phyloP scores from a whole-genome alignment of 2,888 invertebrate genomes.

The Torymus aiolomorphi region DNA sequence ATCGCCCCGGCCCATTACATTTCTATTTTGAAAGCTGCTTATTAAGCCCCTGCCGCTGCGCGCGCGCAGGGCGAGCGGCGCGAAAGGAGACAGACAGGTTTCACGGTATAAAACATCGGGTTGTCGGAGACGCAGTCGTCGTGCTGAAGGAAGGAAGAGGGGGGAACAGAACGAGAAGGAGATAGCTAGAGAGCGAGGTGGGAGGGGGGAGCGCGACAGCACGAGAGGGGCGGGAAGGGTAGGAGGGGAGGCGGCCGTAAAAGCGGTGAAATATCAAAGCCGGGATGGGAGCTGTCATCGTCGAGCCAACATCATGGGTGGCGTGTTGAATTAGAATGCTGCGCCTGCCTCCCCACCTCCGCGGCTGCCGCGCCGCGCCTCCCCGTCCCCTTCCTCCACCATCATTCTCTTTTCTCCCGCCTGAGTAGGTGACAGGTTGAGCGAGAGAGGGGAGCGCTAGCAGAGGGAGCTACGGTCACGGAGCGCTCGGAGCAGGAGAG shows the following conservation, averaged over 20 bases:
- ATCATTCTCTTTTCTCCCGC: slow-evolving; percentile 51
- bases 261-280: slow-evolving; percentile 76
- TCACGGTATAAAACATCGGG: slow-evolving; percentile 74
- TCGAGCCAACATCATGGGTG: slow-evolving; percentile 76
- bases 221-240: slow-evolving; percentile 60
- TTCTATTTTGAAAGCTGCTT: slow-evolving; percentile 76
- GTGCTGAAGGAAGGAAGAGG: slow-evolving; percentile 52
- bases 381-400: slow-evolving; percentile 73
- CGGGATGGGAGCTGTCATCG: slow-evolving; percentile 76
- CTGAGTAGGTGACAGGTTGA: slow-evolving; percentile 34
- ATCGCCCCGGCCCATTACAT: slow-evolving; percentile 72
- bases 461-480: slow-evolving; percentile 68
- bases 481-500: slow-evolving; percentile 59
- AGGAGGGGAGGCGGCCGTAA: slow-evolving; percentile 65
- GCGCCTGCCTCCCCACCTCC: slow-evolving; percentile 73
- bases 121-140: slow-evolving; percentile 63
- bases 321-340: slow-evolving; percentile 76
- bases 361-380: slow-evolving; percentile 58
- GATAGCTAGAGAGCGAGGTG: slow-evolving; percentile 25
- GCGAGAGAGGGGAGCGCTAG: slow-evolving; percentile 55
- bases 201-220: slow-evolving; percentile 60
- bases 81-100: slow-evolving; percentile 73
- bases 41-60: slow-evolving; percentile 74
- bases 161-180: slow-evolving; percentile 50
- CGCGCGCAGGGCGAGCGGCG: slow-evolving; percentile 67